These are phyloP conservation scores for Ennomos fuscantarius DNA, from an alignment of 2,888 invertebrate species.

Conservation along the genomic window DNA sequence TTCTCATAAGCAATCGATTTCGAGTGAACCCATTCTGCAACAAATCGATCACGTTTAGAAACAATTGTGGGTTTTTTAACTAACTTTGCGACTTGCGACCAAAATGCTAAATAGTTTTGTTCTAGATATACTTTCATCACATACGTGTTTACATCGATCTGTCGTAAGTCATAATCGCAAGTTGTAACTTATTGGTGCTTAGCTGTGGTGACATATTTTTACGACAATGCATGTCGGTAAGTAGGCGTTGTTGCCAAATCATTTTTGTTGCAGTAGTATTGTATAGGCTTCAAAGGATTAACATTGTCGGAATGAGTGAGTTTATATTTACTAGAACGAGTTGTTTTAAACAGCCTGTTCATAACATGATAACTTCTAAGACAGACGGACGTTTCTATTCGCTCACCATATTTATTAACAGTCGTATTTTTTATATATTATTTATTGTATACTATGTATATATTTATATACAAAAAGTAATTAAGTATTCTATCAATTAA, in stretches of 20 bases:
- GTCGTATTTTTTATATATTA: too few species aligned
- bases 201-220: slow-evolving; percentile 12
- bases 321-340: slow-evolving; percentile 1
- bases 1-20: slow-evolving; percentile 34
- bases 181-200: slow-evolving; percentile 1
- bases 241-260: slow-evolving; percentile 2
- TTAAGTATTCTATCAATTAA: too few species aligned
- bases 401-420: background rate
- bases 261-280: background rate
- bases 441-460: too few species aligned
- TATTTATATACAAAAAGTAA: too few species aligned
- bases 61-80: slow-evolving; percentile 48
- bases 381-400: slow-evolving; percentile 18
- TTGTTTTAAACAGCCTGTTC: slow-evolving; percentile 5
- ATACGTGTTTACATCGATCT: slow-evolving; percentile 21
- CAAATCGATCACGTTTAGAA: slow-evolving; percentile 48
- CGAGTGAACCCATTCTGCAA: slow-evolving; percentile 43
- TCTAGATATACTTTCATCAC: slow-evolving; percentile 33
- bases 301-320: background rate
- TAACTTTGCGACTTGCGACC: slow-evolving; percentile 41
- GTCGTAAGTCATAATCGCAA: slow-evolving; percentile 22
- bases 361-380: slow-evolving; percentile 18
- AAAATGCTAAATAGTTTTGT: slow-evolving; percentile 32
- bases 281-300: slow-evolving; percentile 6
- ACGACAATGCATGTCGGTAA: slow-evolving; percentile 3